Evolutionary conservation across 2,888 invertebrate genomes (phyloP).

Genomic region (Apodemia zela): DNA sequence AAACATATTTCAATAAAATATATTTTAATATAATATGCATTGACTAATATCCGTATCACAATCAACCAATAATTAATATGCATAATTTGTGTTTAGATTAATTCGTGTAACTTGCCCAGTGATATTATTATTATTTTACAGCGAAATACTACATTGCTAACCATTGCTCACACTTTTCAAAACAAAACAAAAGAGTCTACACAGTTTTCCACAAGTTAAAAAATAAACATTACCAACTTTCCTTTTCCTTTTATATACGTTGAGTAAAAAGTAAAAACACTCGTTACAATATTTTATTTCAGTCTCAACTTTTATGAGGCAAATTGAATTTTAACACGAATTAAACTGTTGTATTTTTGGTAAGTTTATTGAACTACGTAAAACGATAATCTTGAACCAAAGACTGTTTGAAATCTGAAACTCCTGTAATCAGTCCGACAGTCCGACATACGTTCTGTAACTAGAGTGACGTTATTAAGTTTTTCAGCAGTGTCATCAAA

Average conservation of each 20-base stretch:
- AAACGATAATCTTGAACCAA: constrained; percentile 4
- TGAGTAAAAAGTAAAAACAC: neutral
- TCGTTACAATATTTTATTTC: neutral
- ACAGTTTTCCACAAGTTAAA: no score
- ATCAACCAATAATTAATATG: no score
- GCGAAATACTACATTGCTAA: no score
- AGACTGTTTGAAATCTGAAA: neutral
- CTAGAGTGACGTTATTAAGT: constrained; percentile 9
- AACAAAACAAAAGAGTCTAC: no score
- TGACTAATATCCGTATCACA: no score
- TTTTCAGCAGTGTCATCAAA: constrained; percentile 11
- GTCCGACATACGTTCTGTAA: neutral
- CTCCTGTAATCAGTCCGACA: neutral
- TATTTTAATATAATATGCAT: no score
- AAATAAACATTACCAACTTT: neutral
- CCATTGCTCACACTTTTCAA: no score
- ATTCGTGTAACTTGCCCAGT: no score
- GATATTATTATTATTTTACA: no score
- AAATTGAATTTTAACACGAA: neutral
- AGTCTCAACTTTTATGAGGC: neutral
- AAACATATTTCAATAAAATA: no score
- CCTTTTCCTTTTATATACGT: neutral
- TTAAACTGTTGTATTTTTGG: constrained; percentile 3
- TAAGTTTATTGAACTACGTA: constrained; percentile 11
- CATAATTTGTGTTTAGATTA: no score